Conservation (phyloP, 2,113 vertebrate species). For the Orycteropus afer region DNA sequence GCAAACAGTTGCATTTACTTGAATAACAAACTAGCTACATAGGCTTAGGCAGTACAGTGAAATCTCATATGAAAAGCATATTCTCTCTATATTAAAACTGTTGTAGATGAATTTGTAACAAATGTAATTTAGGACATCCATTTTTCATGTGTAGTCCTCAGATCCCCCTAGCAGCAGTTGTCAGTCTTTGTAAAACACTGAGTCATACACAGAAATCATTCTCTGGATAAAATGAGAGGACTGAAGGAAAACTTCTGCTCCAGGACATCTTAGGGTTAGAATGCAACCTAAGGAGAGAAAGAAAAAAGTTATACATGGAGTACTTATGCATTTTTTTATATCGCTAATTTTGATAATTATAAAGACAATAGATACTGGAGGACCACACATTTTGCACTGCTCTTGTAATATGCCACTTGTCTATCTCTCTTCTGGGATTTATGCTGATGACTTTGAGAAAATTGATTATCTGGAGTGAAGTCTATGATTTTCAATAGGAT, state of each 20-base stretch:
- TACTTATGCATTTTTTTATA: neutral
- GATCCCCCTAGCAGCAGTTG: neutral
- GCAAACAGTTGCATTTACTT: neutral
- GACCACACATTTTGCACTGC: accelerated
- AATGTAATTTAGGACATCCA: neutral
- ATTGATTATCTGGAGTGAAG: neutral
- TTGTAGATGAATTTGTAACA: neutral
- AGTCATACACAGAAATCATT: neutral
- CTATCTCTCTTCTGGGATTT: neutral
- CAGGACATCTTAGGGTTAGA: neutral
- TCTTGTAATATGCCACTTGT: neutral
- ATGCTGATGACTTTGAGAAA: neutral
- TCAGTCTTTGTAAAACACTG: neutral
- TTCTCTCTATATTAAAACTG: neutral
- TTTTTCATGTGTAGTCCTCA: neutral
- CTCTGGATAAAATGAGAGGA: neutral
- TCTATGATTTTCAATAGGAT: conserved; percentile 17
- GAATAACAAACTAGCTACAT: neutral
- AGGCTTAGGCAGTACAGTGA: neutral
- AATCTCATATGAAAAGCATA: neutral
- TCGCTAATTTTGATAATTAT: neutral
- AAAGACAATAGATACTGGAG: neutral
- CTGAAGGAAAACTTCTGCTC: conserved; percentile 39
- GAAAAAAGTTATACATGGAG: neutral
- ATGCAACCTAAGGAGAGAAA: conserved; percentile 61